Base-by-base conservation (phyloP, 2,113 vertebrate species). In the Mugil cephalus region DNA sequence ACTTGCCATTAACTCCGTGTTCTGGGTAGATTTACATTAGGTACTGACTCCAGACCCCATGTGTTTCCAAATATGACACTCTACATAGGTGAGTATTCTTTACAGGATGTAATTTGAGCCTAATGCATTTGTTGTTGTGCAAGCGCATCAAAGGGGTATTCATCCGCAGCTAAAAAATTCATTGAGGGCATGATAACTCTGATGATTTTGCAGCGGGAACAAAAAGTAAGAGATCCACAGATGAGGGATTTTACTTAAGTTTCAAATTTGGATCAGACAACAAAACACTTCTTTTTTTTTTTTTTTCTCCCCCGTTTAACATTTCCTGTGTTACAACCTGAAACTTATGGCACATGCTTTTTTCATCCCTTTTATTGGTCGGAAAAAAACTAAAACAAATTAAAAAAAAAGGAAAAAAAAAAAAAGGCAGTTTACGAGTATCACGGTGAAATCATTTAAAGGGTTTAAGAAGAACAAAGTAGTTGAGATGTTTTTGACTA, bases 401-500 rank as follows among this genome's bases (percentile, higher is more conserved):
- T 21, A 2, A 42, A 70, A 10, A 48, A n/a, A n/a, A n/a, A n/a
- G n/a, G n/a, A n/a, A n/a, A n/a, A 2, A 42, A 70, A 10, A 48
- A 35, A 51, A 24, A 3, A 12, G 46, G 15, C 14, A 4, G n/a
- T 50, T 60, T 15, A 53, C 36, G 63, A 70, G 42, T 38, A 51
- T 14, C 38, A 51, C 34, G 38, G 13, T 34, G 11, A 63, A 71
- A 69, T 68, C 40, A 54, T 30, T 58, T 39, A 4, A 64, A 68
- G n/a, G 8, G 18, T 60, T 19, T 35, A 24, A 69, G 50, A 43
- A 72, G 59, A 54, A 62, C 60, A 66, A n/a, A 35, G 62, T 15
- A 63, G 61, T 51, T 1, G 52, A 71, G 43, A 45, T 77, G 72
- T 79, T 80, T 82, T 80, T 46, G 56, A 80, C 77, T 74, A 66